Evolutionary conservation across 2,113 vertebrate species (phyloP), one percentile per base, ranked within the genome.

Genomic region (Burhinus oedicnemus): DNA sequence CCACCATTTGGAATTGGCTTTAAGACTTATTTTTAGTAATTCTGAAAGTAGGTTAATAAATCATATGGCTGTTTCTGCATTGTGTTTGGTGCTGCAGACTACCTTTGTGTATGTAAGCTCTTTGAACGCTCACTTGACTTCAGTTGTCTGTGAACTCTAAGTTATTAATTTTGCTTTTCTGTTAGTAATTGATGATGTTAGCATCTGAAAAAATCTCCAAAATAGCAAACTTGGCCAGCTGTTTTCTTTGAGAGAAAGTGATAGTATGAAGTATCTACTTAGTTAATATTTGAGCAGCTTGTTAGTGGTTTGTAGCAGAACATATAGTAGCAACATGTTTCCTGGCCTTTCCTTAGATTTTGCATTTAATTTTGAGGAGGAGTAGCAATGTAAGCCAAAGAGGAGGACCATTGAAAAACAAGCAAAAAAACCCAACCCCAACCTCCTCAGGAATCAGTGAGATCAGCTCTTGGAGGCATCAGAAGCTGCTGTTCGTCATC

Each of bases 381-480:
- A 49, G 25, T 9, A 42, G 38, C 1, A 8, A 5, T 0, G 0
- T 11, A 27, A 84, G 12, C 9, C 7, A 5, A 49, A 40, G 68
- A 38, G 38, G 12, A 69, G 62, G 36, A 27, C 58, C 0, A 1
- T 29, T 23, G 66, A n/a, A 57, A 71, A 44, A 57, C 5, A 36
- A 69, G 22, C 4, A 32, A 13, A 29, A 1, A 4, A 29, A 15
- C 30, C 6, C 60, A 9, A 23, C 14, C 30, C 6, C 60, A 9
- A 2, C 22, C 22, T 62, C 25, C 30, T 78, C 18, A 8, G 36
- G 32, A 49, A 51, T 57, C 15, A 1, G 9, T 20, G 45, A 74
- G 19, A 27, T 69, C 45, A 25, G 13, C 19, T 60, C 32, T 52
- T 38, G 32, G 36, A 57, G 57, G n/a, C 36, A 19, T 57, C n/a